Percentiles rank a stretch among this genome's conserved stretches.
Evolutionary conservation across 2,888 invertebrate genomes (phyloP).

Genomic region (Neelides folsomi): DNA sequence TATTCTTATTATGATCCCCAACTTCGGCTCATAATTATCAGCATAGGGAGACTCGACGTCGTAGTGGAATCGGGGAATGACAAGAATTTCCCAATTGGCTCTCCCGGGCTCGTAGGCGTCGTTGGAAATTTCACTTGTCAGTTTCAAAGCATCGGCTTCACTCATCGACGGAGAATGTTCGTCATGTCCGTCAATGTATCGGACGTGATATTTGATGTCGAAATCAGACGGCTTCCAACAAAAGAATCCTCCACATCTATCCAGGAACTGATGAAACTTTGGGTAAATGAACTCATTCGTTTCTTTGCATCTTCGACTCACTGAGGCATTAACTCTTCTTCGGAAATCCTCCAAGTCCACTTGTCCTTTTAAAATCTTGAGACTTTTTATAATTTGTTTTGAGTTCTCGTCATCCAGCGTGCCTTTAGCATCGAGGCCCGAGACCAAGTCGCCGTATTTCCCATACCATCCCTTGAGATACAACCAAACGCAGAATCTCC

Average conservation of each 20-base stretch:
- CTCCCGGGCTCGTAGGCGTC: conserved; percentile 12
- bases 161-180: conserved; percentile 12
- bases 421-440: conserved; percentile 22
- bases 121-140: conserved; percentile 17
- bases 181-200: conserved; percentile 18
- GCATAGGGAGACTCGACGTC: conserved; percentile 10
- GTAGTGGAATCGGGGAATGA: conserved; percentile 25
- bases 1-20: conserved; percentile 24
- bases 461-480: conserved; percentile 22
- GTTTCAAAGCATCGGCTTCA: conserved; percentile 20
- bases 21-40: conserved; percentile 8
- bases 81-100: conserved; percentile 27
- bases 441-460: conserved; percentile 13
- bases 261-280: conserved; percentile 25
- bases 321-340: conserved; percentile 15
- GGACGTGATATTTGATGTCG: conserved; percentile 26
- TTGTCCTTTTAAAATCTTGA: conserved; percentile 20
- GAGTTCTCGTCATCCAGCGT: conserved; percentile 19
- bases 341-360: conserved; percentile 18
- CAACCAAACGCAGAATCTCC: conserved; percentile 14
- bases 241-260: conserved; percentile 17
- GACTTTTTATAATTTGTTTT: conserved; percentile 23
- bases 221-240: conserved; percentile 25
- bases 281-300: conserved; percentile 16
- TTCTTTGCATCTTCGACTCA: conserved; percentile 9